phyloP scores from a whole-genome alignment of 2,888 invertebrate genomes.

The Lymantria monacha region DNA sequence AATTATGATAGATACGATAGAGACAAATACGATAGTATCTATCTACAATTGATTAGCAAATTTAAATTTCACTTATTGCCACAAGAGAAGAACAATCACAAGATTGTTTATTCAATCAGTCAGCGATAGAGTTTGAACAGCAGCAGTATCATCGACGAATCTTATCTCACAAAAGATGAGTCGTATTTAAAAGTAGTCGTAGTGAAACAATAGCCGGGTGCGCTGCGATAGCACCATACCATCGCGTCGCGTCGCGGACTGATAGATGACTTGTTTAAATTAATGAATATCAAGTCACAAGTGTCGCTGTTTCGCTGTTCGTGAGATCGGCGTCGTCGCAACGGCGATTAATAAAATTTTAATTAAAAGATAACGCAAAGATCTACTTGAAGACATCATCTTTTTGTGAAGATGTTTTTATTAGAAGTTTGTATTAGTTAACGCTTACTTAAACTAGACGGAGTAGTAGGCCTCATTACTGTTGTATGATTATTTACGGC shows the following conservation, averaged over 20 bases:
- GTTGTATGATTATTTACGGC: no score
- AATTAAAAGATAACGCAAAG: conserved; percentile 19
- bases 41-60: no score
- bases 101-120: no score
- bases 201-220: conserved; percentile 13
- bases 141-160: no score
- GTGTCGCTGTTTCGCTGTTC: conserved; percentile 5
- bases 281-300: conserved; percentile 29
- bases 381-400: background rate
- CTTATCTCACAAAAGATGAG: background rate
- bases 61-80: no score
- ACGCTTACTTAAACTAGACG: no score
- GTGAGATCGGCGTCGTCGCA: conserved; percentile 7
- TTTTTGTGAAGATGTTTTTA: background rate
- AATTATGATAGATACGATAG: no score
- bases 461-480: no score
- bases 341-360: conserved; percentile 15
- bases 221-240: conserved; percentile 7
- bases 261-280: conserved; percentile 30
- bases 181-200: conserved; percentile 2
- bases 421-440: background rate
- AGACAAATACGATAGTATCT: no score
- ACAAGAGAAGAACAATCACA: no score
- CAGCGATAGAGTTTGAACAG: no score
- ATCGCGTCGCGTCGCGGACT: conserved; percentile 12